These are phyloP conservation scores for Equus przewalskii DNA, from an alignment of 2,113 vertebrate genomes.

Conservation along the genomic window DNA sequence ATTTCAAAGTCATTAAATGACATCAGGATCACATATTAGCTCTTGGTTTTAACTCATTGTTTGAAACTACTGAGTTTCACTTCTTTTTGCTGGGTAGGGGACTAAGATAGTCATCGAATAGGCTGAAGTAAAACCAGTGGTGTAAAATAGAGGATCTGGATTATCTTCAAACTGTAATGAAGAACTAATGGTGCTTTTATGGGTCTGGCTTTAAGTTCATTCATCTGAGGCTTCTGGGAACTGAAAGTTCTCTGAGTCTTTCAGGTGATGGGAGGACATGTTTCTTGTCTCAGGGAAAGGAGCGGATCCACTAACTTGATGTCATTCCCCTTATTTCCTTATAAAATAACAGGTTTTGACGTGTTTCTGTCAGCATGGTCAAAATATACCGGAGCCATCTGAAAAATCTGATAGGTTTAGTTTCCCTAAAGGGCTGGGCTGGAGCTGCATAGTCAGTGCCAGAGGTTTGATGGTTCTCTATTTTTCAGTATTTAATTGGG, in stretches of 20 bases:
- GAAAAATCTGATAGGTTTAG: not conserved
- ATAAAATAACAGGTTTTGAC: not conserved
- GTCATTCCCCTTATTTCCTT: not conserved
- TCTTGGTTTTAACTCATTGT: slow-evolving; percentile 49
- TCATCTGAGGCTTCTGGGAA: not conserved
- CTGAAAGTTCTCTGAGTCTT: slow-evolving; percentile 34
- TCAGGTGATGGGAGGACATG: not conserved
- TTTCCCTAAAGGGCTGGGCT: not conserved
- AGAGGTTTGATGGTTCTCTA: not conserved
- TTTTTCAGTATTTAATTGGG: not conserved
- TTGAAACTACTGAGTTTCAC: slow-evolving; percentile 43
- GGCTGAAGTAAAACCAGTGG: not conserved
- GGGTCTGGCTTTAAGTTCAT: not conserved
- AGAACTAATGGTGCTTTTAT: not conserved
- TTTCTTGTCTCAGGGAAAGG: not conserved
- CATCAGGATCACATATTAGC: not conserved
- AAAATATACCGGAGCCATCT: not conserved
- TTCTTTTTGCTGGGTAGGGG: not conserved
- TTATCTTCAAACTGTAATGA: not conserved
- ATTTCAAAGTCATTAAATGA: not conserved
- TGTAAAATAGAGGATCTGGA: slow-evolving; percentile 1
- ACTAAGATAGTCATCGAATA: not conserved
- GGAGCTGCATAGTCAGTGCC: not conserved
- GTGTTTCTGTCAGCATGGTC: not conserved
- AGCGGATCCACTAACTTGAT: not conserved